Evolutionary conservation across 1,140 invertebrate species (phyloP), one percentile per base, ranked within the genome.

Genomic region (Drosophila truncata): DNA sequence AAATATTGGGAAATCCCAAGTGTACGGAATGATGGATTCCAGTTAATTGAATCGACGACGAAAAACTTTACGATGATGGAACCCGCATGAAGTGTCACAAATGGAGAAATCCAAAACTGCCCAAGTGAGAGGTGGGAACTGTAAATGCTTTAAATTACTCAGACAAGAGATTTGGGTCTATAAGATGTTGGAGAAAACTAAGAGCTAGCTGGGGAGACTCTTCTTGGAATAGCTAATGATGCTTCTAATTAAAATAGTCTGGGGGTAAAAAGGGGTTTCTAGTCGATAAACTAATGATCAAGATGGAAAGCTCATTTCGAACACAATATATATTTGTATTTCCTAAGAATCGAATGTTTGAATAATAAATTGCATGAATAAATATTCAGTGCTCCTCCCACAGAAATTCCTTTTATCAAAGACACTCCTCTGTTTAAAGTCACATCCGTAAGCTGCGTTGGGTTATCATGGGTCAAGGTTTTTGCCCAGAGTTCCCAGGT

Each of bases 51-150:
- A 64, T 39, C 27, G 60, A 16, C 62, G 62, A 31, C 25, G 39
- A 54, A 57, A 62, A 47, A 33, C 42, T 62, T 35, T 25, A 33
- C 20, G 60, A 67, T 33, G 60, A 65, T 69, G 65, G 60, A 70
- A 37, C 66, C 66, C 62, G 62, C 66, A 70, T 70, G 66, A 54
- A 66, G 37, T 70, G 66, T 70, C 66, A 42, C 62, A 52, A 70
- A 18, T 16, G 61, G 46, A 70, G 66, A 70, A 67, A 70, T 42
- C n/a, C 27, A 42, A 63, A 49, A 42, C 49, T 44, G 37, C 29
- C 27, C 29, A 42, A 61, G 23, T 62, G 31, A 62, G 58, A 66
- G 58, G 64, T 66, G 31, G 64, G 64, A 37, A 66, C 14, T 58
- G 47, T 29, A 66, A 66, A 64, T 37, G 58, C 39, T n/a, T 39